Evolutionary conservation across 2,113 vertebrate genomes (phyloP), one percentile per base, ranked within the genome.

Genomic region (Polypterus bichir): DNA sequence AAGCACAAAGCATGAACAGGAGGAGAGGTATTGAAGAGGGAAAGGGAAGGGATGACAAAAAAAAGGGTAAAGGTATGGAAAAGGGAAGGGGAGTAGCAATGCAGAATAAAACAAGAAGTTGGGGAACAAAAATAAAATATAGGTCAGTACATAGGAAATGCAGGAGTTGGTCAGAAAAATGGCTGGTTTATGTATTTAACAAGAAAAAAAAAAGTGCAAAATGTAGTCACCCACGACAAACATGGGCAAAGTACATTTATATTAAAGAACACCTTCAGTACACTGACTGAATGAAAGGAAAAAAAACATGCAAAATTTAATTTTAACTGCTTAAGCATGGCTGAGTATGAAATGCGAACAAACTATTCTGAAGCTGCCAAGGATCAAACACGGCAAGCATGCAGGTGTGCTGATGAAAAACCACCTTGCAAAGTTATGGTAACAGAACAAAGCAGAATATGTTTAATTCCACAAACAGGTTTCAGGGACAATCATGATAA

Each of bases 61-160:
- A 89, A 85, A 89, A 57, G 71, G 72, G 86, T 85, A 72, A 71
- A 73, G 83, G 81, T 81, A 86, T 88, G 82, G 83, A 81, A 85
- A 84, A 73, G 80, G 88, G 86, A 73, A 77, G n/a, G 82, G 88
- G 82, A 81, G 85, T 81, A 86, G 88, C 88, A 90, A 92, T 90
- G 87, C 80, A 90, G 81, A 90, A 89, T 80, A 86, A 89, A 86
- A 88, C 84, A 90, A 92, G 86, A 80, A 88, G 80, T 87, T 75
- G 85, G 89, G 85, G 87, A 89, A 90, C 86, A 91, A 91, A 94
- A 94, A 92, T 91, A 94, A 96, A 94, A 92, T 91, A 96, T 86
- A 97, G 90, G 94, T 98, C 95, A 98, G 95, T 98, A 97, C 92
- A 93, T 87, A 91, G 91, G 91, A 93, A 96, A 97, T 97, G 94